Conservation (phyloP, 2,888 invertebrate genomes). For the Perithous albicinctus region DNA sequence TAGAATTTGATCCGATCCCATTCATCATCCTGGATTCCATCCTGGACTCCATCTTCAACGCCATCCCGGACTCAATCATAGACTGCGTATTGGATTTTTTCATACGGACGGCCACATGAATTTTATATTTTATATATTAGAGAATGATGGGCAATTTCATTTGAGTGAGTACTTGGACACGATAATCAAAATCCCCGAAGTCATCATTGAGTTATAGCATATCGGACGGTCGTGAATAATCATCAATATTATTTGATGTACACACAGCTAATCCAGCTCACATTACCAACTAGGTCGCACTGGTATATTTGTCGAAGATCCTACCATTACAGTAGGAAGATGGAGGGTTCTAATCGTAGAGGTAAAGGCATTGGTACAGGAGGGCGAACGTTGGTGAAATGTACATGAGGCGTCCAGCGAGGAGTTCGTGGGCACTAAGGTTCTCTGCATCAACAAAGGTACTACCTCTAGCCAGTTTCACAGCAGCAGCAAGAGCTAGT, state of each 20-base stretch:
- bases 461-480: not conserved
- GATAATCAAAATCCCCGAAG: slow-evolving; percentile 29
- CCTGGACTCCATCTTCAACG: too few species aligned
- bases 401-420: slow-evolving; percentile 8
- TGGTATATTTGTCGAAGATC: slow-evolving; percentile 33
- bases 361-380: slow-evolving; percentile 30
- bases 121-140: too few species aligned
- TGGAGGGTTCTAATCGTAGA: not conserved
- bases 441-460: slow-evolving; percentile 2
- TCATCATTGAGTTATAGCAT: slow-evolving; percentile 51
- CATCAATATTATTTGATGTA: slow-evolving; percentile 8
- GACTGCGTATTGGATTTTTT: too few species aligned
- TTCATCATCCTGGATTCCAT: too few species aligned
- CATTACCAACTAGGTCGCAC: slow-evolving; percentile 27
- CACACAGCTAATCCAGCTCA: not conserved
- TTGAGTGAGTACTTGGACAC: slow-evolving; percentile 10
- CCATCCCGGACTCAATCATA: too few species aligned
- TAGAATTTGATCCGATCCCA: too few species aligned
- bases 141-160: slow-evolving; percentile 20
- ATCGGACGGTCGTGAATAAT: slow-evolving; percentile 28
- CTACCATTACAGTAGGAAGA: not conserved
- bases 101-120: too few species aligned
- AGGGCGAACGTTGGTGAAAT: slow-evolving; percentile 22
- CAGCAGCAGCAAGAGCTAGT: slow-evolving; percentile 38
- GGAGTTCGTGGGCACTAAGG: slow-evolving; percentile 12